Evolutionary conservation across 37 sponge, comb jelly and placozoan species (phyloP), one percentile per base, ranked within the genome.

Genomic region (Amphimedon queenslandica): DNA sequence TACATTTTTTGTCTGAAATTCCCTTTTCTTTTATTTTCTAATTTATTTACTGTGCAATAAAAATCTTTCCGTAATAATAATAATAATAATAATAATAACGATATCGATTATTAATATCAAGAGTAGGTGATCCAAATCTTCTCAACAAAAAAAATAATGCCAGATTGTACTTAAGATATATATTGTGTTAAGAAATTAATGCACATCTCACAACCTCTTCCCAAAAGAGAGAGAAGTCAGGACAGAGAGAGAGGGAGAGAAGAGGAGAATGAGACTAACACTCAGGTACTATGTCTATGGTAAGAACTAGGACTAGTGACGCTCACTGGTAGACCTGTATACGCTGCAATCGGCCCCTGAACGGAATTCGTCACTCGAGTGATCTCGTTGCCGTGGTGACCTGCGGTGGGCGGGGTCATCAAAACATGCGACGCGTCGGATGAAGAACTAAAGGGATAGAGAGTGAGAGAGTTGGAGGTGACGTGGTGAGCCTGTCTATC

Each of bases 351-450:
- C 1, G 84, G 84, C 1, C 64, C 72, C 28, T 83, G 84, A 32
- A 83, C 65, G 0, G 77, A 63, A 30, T 70, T 41, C 35, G 84
- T 83, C 6, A 83, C 84, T 2, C 60, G 55, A 16, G 84, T 83
- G 64, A 83, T 53, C 0, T 76, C 84, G 1, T 73, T 37, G n/a
- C n/a, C n/a, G n/a, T n/a, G n/a, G 0, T 42, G 28, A n/a, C 57
- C 61, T 1, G 27, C 61, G 1, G 27, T 0, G 39, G 60, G 63
- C 25, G 34, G 8, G 27, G 3, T 8, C 5, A 31, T 20, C 3
- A 27, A 25, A 16, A 31, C 37, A 2, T 32, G 23, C 2, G 30
- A 4, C 32, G 2, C 30, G 67, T 47, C 53, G 13, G 53, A 47
- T 47, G 8, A 8, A 13, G 8, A 18, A 18, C 13, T 8, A 47